A percentile compares a stretch with the other conserved stretches of the same genome.
These are phyloP conservation scores for Mesochorus sp. DNA, from an alignment of 2,888 invertebrate species.

Conservation along the genomic window DNA sequence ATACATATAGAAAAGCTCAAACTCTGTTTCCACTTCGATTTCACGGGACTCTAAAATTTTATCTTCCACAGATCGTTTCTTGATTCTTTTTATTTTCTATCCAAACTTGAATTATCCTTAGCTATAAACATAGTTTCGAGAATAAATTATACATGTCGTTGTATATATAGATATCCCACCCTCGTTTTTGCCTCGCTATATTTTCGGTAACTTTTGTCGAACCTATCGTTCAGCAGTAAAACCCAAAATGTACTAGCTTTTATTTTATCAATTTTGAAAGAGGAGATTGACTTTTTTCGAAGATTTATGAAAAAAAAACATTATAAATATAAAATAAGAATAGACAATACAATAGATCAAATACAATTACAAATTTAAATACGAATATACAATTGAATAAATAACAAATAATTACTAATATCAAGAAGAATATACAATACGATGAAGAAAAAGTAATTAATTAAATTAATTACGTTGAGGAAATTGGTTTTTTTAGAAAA, in stretches of 20 bases:
- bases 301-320: not conserved
- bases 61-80: constrained; percentile 68
- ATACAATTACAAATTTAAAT: no score
- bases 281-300: not conserved
- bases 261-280: not conserved
- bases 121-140: constrained; percentile 54
- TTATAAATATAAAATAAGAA: no score
- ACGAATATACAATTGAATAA: no score
- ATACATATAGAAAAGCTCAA: constrained; percentile 23
- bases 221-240: no score
- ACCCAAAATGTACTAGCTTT: not conserved
- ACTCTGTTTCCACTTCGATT: constrained; percentile 63
- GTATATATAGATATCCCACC: not conserved
- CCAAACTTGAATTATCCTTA: constrained; percentile 60
- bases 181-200: constrained; percentile 35
- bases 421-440: no score
- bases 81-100: constrained; percentile 53
- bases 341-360: no score
- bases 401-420: no score
- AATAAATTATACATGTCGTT: constrained; percentile 27
- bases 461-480: no score
- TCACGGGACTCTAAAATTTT: constrained; percentile 77
- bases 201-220: constrained; percentile 66
- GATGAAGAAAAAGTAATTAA: no score
- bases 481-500: no score